These are phyloP conservation scores for Capricornis sumatraensis DNA, from an alignment of 2,113 vertebrate species.

Conservation along the genomic window DNA sequence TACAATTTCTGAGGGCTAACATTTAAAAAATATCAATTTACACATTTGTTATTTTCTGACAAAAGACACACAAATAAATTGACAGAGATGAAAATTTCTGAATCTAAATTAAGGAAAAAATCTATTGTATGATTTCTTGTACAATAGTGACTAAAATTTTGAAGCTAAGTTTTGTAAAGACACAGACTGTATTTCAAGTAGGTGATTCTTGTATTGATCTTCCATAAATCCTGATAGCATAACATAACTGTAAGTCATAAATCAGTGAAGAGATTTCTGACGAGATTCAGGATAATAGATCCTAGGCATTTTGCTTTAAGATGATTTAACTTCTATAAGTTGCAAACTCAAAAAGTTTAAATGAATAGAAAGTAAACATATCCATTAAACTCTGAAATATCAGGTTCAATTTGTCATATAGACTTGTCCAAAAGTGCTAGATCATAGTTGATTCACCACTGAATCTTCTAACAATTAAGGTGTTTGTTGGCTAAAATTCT, in stretches of 20 bases:
- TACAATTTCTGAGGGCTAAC: not conserved
- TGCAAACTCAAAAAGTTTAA: conserved; percentile 42
- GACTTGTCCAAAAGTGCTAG: not conserved
- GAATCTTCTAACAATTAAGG: not conserved
- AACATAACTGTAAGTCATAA: conserved; percentile 54
- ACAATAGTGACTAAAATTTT: conserved; percentile 34
- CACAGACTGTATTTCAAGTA: conserved; percentile 51
- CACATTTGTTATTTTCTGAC: not conserved
- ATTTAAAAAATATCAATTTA: not conserved
- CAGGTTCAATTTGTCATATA: not conserved
- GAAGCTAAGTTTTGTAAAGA: conserved; percentile 46
- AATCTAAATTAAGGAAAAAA: conserved; percentile 3
- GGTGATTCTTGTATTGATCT: conserved; percentile 62
- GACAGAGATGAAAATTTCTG: not conserved
- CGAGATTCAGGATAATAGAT: conserved; percentile 41
- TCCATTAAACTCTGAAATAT: conserved; percentile 36
- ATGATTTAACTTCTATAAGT: conserved; percentile 54
- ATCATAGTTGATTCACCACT: not conserved
- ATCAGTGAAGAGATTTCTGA: conserved; percentile 51
- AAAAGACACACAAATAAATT: not conserved
- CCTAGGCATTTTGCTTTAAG: conserved; percentile 38
- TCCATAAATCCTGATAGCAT: conserved; percentile 55
- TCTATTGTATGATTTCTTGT: not conserved
- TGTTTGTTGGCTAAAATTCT: not conserved
- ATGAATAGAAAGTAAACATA: not conserved